Evolutionary conservation across 1,140 invertebrate genomes (phyloP), one percentile per base, ranked within the genome.

Genomic region (Helicoverpa armigera): DNA sequence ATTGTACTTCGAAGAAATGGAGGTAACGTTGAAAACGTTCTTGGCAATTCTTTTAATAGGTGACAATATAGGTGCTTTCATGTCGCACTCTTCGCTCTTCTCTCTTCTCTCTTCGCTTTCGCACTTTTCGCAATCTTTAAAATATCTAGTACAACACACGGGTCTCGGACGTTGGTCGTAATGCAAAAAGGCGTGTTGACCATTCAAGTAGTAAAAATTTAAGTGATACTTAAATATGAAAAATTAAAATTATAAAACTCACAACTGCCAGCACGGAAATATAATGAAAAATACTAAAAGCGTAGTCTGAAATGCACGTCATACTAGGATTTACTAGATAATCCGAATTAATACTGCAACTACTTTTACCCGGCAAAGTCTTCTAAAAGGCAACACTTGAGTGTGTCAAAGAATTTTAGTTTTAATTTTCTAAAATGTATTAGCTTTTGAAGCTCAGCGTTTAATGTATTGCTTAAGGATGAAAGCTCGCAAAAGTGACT

Each of bases 301-400:
- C 53, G 29, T 53, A 54, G 67, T 35, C 4, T 73, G 70, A 73
- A 73, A 73, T 31, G 70, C 53, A 56, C 9, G 51, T 18, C 51
- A 73, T 23, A 73, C 61, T 56, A 56, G 70, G 70, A 73, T 73
- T 73, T 73, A 73, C 51, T 73, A 31, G 14, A 18, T 73, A 56
- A 73, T 73, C 51, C 48, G 29, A 54, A 56, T 56, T 31, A 73
- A 73, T 73, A 13, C 70, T 14, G n/a, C 70, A 56, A 23, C 51
- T 51, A 56, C 50, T 73, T 73, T 43, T 35, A 54, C 4, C 35
- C 14, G 11, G 51, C 23, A 65, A 65, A 65, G 48, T 51, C 48
- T 69, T 53, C 51, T 67, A 18, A 5, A 56, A 12, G 23, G 5
- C n/a, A 35, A 54, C n/a, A 73, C 51, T 31, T 72, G 51, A 73